Conservation (phyloP, 2,888 invertebrate species). For the Matsumyia berberina region DNA sequence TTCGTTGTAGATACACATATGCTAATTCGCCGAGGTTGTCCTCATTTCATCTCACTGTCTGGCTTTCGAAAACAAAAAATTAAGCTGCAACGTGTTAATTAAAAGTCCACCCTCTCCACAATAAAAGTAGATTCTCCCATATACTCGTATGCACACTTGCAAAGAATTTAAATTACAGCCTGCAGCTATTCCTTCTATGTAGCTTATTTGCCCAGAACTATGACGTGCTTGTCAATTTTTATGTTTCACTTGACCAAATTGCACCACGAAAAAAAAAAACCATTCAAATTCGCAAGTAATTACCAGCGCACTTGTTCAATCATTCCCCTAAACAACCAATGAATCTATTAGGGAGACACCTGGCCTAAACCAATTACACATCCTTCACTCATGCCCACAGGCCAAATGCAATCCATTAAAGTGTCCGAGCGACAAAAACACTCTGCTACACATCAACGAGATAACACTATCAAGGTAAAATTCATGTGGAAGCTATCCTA, state of each 20-base stretch:
- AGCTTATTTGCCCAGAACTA: constrained; percentile 1
- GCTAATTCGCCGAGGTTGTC: background rate
- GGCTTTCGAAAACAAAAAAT: constrained; percentile 2
- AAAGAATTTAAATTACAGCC: constrained; percentile 29
- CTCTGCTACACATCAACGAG: background rate
- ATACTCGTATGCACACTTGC: background rate
- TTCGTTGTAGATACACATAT: too few species aligned
- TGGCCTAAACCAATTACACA: constrained; percentile 37
- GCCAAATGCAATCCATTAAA: constrained; percentile 30
- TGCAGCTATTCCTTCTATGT: constrained; percentile 13
- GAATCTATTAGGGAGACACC: constrained; percentile 54
- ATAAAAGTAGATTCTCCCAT: background rate
- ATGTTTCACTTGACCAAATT: background rate
- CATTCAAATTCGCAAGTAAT: constrained; percentile 33
- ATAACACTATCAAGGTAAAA: constrained; percentile 30
- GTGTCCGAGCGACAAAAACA: background rate
- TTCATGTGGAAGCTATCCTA: constrained; percentile 35
- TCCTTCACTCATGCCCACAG: constrained; percentile 45
- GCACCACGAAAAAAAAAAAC: constrained; percentile 44
- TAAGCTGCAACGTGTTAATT: constrained; percentile 5
- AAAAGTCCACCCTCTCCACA: constrained; percentile 14
- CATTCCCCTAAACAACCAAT: background rate
- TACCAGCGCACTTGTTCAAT: constrained; percentile 5
- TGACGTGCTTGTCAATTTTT: background rate
- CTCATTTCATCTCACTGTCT: background rate